A percentile compares a stretch with the other conserved stretches of the same genome.
Evolutionary conservation across 2,797 vertebrate genomes (phyloP).

Genomic region (Pseudocheirus occidentalis): DNA sequence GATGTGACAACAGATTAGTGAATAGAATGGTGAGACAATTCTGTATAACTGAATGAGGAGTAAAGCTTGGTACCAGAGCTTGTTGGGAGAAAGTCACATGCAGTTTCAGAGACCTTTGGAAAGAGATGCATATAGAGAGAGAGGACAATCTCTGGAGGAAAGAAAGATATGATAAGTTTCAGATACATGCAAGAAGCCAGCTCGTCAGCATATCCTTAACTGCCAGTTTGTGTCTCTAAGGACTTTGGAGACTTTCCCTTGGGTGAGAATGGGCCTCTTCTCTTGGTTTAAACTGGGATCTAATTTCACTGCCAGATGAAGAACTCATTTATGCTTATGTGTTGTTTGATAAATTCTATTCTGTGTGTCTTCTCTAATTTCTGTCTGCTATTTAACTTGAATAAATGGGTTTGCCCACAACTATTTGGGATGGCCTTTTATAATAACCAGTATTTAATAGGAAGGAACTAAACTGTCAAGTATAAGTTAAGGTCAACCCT

Average conservation of each 20-base stretch:
- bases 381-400: background rate
- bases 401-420: background rate
- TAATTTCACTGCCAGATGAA: background rate
- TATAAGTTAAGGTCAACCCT: background rate
- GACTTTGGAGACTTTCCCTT: background rate
- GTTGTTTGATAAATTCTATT: background rate
- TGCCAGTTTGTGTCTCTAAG: background rate
- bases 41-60: background rate
- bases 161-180: background rate
- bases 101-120: background rate
- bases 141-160: background rate
- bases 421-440: background rate
- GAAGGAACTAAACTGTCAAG: background rate
- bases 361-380: background rate
- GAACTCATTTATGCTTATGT: background rate
- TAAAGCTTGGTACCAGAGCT: background rate
- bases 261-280: background rate
- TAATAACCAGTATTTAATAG: background rate
- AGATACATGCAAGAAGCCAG: background rate
- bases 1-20: background rate
- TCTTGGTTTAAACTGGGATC: background rate
- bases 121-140: background rate
- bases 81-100: background rate
- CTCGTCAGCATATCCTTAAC: background rate
- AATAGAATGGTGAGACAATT: background rate